Percentiles rank a stretch among this genome's conserved stretches.
Evolutionary conservation across 2,113 vertebrate genomes (phyloP).

Genomic region (Antechinus stuartii): DNA sequence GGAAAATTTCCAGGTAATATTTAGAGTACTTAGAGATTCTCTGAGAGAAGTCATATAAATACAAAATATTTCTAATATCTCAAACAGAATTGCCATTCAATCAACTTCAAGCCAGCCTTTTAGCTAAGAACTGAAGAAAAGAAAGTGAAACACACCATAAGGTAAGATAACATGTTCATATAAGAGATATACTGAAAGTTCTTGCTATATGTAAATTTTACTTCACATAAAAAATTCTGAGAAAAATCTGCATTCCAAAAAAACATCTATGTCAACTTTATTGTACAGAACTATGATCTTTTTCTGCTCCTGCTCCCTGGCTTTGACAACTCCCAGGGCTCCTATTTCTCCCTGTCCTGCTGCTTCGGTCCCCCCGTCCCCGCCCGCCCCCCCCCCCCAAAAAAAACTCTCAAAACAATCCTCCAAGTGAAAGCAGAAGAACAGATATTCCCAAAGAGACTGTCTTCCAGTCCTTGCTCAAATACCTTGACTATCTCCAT

Average conservation of each 20-base stretch:
- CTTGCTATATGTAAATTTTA: not conserved
- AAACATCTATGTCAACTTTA: not conserved
- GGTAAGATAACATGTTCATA: not conserved
- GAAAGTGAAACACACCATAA: not conserved
- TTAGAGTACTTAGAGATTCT: not conserved
- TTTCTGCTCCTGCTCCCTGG: not conserved
- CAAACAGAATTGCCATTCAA: constrained; percentile 5
- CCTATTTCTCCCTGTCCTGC: not conserved
- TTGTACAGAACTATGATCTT: not conserved
- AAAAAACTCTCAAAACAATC: not conserved
- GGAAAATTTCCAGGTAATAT: not conserved
- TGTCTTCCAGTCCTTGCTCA: too few species aligned
- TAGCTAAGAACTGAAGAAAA: not conserved
- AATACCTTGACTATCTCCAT: too few species aligned
- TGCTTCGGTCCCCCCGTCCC: too few species aligned
- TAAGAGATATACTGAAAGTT: not conserved
- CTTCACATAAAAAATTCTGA: not conserved
- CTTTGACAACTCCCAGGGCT: too few species aligned
- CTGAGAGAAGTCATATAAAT: not conserved
- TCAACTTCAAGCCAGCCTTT: not conserved
- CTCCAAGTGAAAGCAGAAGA: not conserved
- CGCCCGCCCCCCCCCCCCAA: not conserved
- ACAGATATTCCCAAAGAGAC: too few species aligned
- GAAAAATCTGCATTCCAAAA: not conserved
- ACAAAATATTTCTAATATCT: not conserved